Percentiles rank a stretch among this genome's conserved stretches.
Evolutionary conservation across 1,140 invertebrate genomes (phyloP).

Genomic region (Hycleus cichorii): DNA sequence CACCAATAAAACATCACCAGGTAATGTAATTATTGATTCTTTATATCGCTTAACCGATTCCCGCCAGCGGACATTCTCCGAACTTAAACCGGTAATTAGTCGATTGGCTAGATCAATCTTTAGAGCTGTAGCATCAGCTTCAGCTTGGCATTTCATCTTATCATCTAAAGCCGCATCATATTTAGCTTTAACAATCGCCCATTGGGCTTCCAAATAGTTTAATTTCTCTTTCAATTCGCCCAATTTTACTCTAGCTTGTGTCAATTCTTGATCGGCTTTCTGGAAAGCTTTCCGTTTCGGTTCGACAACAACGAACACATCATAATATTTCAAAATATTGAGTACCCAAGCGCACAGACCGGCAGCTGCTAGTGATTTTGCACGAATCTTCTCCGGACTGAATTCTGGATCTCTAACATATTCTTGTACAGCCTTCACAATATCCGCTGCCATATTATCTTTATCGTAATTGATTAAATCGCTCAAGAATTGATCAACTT

Average conservation of each 20-base stretch:
- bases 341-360: slow-evolving; percentile 91
- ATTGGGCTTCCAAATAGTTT: slow-evolving; percentile 52
- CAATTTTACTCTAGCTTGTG: slow-evolving; percentile 72
- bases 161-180: slow-evolving; percentile 79
- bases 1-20: slow-evolving; percentile 82
- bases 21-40: slow-evolving; percentile 64
- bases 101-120: slow-evolving; percentile 89
- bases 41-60: slow-evolving; percentile 42
- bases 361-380: slow-evolving; percentile 84
- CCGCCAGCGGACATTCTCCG: slow-evolving; percentile 74
- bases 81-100: slow-evolving; percentile 85
- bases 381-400: slow-evolving; percentile 72
- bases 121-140: slow-evolving; percentile 72
- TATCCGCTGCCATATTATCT: slow-evolving; percentile 85
- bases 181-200: slow-evolving; percentile 66
- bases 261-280: slow-evolving; percentile 76
- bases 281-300: slow-evolving; percentile 74
- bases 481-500: slow-evolving; percentile 79
- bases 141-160: slow-evolving; percentile 80
- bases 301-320: slow-evolving; percentile 87
- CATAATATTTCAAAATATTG: slow-evolving; percentile 86
- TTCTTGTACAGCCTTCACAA: slow-evolving; percentile 64
- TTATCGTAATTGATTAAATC: slow-evolving; percentile 87
- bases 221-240: slow-evolving; percentile 43
- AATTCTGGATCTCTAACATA: slow-evolving; percentile 67